Percentiles rank a stretch among this genome's conserved stretches.
These are phyloP conservation scores for Actenoides lindsayi DNA, from an alignment of 2,113 vertebrate species.

Conservation along the genomic window DNA sequence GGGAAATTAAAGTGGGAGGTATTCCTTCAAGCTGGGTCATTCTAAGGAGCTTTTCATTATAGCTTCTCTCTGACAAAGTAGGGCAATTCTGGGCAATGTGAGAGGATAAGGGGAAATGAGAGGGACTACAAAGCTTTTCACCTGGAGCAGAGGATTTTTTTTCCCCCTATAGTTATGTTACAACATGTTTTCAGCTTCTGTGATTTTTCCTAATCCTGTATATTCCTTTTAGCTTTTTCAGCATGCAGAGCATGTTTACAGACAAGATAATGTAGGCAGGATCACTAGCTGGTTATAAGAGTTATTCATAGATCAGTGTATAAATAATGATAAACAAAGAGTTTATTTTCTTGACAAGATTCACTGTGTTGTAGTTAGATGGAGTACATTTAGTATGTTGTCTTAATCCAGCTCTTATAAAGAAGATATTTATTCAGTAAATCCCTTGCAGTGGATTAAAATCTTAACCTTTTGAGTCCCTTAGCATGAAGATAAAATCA, in stretches of 20 bases:
- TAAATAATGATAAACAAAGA: conserved; percentile 48
- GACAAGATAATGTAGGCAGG: conserved; percentile 11
- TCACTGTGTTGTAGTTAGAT: not conserved
- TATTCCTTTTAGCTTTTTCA: conserved; percentile 50
- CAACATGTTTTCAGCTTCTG: conserved; percentile 32
- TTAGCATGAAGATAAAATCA: conserved; percentile 22
- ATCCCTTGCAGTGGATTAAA: conserved; percentile 31
- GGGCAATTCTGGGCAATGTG: not conserved
- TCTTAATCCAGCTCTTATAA: conserved; percentile 10
- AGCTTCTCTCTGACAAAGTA: not conserved
- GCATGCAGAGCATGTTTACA: conserved; percentile 24
- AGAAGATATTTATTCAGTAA: conserved; percentile 43
- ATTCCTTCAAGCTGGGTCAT: not conserved
- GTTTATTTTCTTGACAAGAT: conserved; percentile 43
- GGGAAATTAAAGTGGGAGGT: not conserved
- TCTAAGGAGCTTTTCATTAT: not conserved
- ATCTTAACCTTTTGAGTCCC: conserved; percentile 16
- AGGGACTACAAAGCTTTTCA: conserved; percentile 26
- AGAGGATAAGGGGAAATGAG: conserved; percentile 8
- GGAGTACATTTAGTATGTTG: not conserved
- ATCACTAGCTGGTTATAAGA: conserved; percentile 31
- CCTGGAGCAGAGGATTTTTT: conserved; percentile 4
- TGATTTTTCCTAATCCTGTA: conserved; percentile 38
- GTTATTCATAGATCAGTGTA: not conserved
- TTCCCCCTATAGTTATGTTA: not conserved